Conservation (phyloP, 2,113 vertebrate species). For the Pterocles gutturalis region DNA sequence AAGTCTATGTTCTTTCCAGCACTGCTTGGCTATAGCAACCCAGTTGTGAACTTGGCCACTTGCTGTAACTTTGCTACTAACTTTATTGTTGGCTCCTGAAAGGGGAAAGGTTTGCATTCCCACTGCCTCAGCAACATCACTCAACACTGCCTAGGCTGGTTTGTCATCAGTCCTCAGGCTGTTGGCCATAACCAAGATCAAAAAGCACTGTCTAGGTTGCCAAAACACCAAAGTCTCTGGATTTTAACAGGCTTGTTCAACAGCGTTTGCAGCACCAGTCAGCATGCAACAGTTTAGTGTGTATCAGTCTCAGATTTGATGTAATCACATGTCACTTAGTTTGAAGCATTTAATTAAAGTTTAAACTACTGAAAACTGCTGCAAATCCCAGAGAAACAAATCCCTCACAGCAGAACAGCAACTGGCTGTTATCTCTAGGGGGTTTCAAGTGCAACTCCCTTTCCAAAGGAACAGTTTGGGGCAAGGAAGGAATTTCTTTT, state of each 20-base stretch:
- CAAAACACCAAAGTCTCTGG: not conserved
- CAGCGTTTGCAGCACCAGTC: not conserved
- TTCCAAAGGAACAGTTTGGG: fast-evolving
- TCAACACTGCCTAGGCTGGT: not conserved
- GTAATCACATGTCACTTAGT: not conserved
- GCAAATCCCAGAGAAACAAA: not conserved
- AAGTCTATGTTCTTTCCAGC: not conserved
- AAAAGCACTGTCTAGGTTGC: not conserved
- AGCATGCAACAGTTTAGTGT: not conserved
- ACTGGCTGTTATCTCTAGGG: not conserved
- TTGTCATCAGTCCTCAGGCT: not conserved
- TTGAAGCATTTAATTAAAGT: not conserved
- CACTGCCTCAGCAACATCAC: not conserved
- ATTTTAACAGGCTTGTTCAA: not conserved
- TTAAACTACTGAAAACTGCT: not conserved
- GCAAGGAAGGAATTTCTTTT: not conserved
- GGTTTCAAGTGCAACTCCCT: not conserved
- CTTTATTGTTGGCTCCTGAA: not conserved
- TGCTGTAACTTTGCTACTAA: not conserved
- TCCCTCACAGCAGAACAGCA: not conserved
- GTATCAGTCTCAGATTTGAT: not conserved
- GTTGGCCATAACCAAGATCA: not conserved
- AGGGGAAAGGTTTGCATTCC: not conserved
- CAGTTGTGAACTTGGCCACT: not conserved
- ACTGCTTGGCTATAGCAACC: not conserved